Base-by-base conservation (phyloP, 2,888 invertebrate genomes). In the Calameuta pallipes region DNA sequence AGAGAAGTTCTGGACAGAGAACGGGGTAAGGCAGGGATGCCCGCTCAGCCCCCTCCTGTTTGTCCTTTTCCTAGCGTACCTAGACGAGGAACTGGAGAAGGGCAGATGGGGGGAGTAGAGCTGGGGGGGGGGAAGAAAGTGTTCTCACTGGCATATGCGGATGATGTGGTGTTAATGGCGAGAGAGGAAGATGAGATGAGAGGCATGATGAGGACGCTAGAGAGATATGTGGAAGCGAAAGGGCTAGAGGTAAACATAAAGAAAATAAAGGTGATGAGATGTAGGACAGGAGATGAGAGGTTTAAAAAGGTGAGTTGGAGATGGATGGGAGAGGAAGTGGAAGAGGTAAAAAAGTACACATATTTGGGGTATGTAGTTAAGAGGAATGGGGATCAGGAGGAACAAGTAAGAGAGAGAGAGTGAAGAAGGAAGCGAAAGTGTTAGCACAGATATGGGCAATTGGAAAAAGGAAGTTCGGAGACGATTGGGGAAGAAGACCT, bases 391-490 rank as follows among this genome's bases (percentile, higher is more conserved):
- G 73, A 56, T 11, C 69, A 78, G n/a, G 35, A 75, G 12, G 73
- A 34, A 13, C 80, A 79, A 23, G 74, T 80, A 31, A 31, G 6
- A 78, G 33, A 41, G 78, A 79, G 12, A 74, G 70, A 35, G 74
- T 68, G 15, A 75, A 56, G 33, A 81, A 80, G 75, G 80, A 75
- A n/a, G 74, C 35, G 2, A 73, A 73, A n/a, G 80, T 75, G 11
- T 76, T 80, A 76, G 75, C 31, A 35, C 79, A 80, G 34, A 76
- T 76, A 12, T 79, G 80, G 78, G 78, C 79, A 11, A 79, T 80
- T 31, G 31, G 31, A 31, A 31, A 31, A 31, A 31, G 31, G 31
- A 31, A 31, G 31, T 31, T 31, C 31, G 13, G 79, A 13, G 70
- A 77, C 3, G 79, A 79, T 35, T 79, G 75, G 33, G 70, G 23